Evolutionary conservation across 2,888 invertebrate genomes (phyloP).

Genomic region (Himalopsyche tibetana): DNA sequence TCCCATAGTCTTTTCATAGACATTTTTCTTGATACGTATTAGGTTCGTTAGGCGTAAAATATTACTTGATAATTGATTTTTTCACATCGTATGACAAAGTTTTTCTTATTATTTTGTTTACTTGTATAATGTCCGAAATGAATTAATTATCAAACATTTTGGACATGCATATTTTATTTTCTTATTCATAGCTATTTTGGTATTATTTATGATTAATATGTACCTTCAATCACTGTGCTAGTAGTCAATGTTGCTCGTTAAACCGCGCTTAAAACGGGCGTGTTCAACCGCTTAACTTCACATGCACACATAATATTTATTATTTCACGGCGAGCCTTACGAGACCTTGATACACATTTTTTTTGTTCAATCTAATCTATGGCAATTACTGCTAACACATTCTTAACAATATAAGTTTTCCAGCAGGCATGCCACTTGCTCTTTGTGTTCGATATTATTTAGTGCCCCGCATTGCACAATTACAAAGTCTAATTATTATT

Average conservation of each 20-base stretch:
- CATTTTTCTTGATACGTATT: too few species aligned
- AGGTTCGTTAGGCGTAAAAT: too few species aligned
- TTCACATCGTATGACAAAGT: too few species aligned
- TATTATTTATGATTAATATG: too few species aligned
- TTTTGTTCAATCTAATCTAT: not conserved
- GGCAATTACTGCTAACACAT: not conserved
- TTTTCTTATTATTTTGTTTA: too few species aligned
- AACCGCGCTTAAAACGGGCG: not conserved
- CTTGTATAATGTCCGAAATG: too few species aligned
- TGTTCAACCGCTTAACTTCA: not conserved
- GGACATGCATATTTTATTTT: too few species aligned
- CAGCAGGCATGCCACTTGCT: conserved; percentile 2
- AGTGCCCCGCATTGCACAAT: conserved; percentile 7
- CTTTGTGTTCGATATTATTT: conserved; percentile 11
- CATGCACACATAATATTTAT: not conserved
- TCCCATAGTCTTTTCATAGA: too few species aligned
- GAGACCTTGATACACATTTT: conserved; percentile 9
- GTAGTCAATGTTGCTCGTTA: not conserved
- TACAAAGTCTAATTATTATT: not conserved
- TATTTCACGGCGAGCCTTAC: not conserved
- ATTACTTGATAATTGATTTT: too few species aligned
- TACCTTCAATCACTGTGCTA: too few species aligned
- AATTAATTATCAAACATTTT: too few species aligned
- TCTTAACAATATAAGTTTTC: conserved; percentile 21
- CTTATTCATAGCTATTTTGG: too few species aligned